Conservation (phyloP, 2,113 vertebrate species). For the Erpornis zantholeuca region DNA sequence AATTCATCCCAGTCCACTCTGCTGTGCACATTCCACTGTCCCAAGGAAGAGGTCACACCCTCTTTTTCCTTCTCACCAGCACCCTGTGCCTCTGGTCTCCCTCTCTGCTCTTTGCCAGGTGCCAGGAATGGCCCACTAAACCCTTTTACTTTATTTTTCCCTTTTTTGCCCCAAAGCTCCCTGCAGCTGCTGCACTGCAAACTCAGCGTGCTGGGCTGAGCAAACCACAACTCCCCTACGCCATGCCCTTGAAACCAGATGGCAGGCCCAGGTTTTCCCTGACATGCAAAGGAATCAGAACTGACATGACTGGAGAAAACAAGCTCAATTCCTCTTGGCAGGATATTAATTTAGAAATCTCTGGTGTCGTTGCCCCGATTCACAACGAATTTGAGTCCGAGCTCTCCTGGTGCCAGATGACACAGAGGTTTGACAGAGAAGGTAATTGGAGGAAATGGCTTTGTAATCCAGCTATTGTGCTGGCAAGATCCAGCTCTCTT, state of each 20-base stretch:
- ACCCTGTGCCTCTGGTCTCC: background rate
- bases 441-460: slow-evolving; percentile 60
- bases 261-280: background rate
- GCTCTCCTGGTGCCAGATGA: background rate
- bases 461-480: slow-evolving; percentile 51
- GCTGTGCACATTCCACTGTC: background rate
- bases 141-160: background rate
- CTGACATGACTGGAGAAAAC: background rate
- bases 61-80: background rate
- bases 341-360: slow-evolving; percentile 45
- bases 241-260: background rate
- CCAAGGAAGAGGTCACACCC: background rate
- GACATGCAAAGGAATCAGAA: slow-evolving; percentile 34
- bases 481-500: slow-evolving; percentile 25
- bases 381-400: slow-evolving; percentile 25
- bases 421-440: slow-evolving; percentile 29
- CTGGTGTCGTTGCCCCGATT: slow-evolving; percentile 4
- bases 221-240: background rate
- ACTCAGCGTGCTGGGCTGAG: background rate
- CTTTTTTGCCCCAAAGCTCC: background rate
- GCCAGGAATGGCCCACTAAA: background rate
- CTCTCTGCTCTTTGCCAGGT: background rate
- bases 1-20: background rate
- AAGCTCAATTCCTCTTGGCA: slow-evolving; percentile 46
- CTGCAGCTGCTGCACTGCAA: background rate